Evolutionary conservation across 1,140 invertebrate species (phyloP), one percentile per base, ranked within the genome.

Genomic region (Panagrolaimus sp.): DNA sequence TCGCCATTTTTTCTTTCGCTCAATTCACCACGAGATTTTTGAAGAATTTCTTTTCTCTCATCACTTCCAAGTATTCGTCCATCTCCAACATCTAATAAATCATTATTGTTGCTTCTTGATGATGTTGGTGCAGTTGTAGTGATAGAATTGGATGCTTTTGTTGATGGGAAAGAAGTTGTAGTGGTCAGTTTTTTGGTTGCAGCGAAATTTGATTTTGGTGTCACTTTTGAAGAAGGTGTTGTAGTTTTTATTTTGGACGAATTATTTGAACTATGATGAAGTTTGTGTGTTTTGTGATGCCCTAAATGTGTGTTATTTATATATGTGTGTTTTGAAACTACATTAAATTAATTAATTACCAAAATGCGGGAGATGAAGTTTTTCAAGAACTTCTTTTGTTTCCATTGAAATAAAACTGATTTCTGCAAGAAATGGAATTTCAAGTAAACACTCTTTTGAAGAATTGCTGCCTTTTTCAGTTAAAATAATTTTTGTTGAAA

Each of bases 301-400:
- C 32, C 32, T 38, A 38, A 38, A 38, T 4, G 2, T 38, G 32
- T 4, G 32, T 38, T 38, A 38, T 38, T 38, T 38, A n/a, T n/a
- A n/a, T n/a, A n/a, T n/a, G n/a, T 38, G 32, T 38, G 32, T 38
- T 7, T 38, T 38, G n/a, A 38, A 38, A 38, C 32, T 38, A 38
- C 7, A n/a, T n/a, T n/a, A n/a, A 4, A 38, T 38, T 58, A 21
- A 21, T n/a, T 8, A 67, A 70, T 45, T 26, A 72, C 71, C 52
- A 65, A 72, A 72, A 14, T 55, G 73, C 5, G 71, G 71, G 1
- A 72, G 62, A 44, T 66, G 52, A 15, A 71, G 48, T 43, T 52
- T 44, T 17, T 71, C 52, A 38, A 72, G 17, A 26, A 65, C 26
- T 14, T 70, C 43, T n/a, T 73, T 28, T 2, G 68, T 58, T 32